Base-by-base conservation (phyloP, 1,140 invertebrate genomes). In the Caenorhabditis latens region DNA sequence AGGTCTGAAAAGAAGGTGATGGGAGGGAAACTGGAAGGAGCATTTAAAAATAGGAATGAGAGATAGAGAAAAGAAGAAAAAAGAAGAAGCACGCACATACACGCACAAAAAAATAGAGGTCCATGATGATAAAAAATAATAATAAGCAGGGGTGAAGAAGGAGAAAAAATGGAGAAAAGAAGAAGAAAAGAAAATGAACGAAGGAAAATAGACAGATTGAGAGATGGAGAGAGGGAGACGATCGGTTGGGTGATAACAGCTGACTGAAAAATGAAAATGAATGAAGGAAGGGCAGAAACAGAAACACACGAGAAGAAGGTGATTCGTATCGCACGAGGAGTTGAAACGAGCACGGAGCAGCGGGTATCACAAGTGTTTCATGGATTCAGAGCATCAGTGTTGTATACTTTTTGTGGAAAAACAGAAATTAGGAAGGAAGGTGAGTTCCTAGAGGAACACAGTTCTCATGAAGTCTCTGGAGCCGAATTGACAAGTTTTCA, bases 191-290 rank as follows among this genome's bases (percentile, higher is more conserved):
- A 65, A 65, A 65, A 65, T 65, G 61, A 65, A 65, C 61, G 61
- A 65, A 1, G 32, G 32, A 32, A 40, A 14, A 71, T n/a, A 46
- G 14, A 43, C 8, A n/a, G 57, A 61, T 21, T 4, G 0, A 61
- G 57, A 61, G 57, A 61, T 9, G 8, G 9, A 16, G n/a, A 71
- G 40, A 43, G 42, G 19, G 21, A 71, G 14, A 71, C 65, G 42
- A 46, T 71, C 43, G 67, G 43, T 46, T 46, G 71, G 46, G 13
- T 79, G 71, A 79, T 79, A 79, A 79, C 71, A 79, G 71, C 71
- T 79, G 71, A 79, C 71, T 79, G 65, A 71, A 32, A 40, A 21
- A n/a, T 58, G 57, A 40, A 42, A 58, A 40, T 19, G 16, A 75
- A n/a, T 16, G n/a, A 75, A 48, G 11, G 42, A 19, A 42, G 46